A percentile compares a stretch with the other conserved stretches of the same genome.
Conservation (phyloP, 1,140 invertebrate genomes). For the Lysiphlebus fabarum region DNA sequence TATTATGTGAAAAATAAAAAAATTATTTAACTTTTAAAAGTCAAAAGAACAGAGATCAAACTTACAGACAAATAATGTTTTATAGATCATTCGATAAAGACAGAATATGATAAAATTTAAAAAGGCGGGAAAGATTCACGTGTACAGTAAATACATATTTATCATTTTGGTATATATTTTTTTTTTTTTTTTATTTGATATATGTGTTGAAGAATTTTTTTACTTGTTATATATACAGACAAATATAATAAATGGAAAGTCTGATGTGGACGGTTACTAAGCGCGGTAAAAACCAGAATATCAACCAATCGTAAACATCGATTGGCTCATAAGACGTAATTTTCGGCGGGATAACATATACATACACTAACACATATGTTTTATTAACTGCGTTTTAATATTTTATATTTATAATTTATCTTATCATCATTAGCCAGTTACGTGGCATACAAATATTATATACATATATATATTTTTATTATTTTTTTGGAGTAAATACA, state of each 20-base stretch:
- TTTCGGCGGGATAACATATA: constrained; percentile 1
- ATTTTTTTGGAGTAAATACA: no score
- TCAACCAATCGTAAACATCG: neutral
- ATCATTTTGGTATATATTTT: no score
- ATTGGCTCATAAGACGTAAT: constrained; percentile 5
- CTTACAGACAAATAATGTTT: neutral
- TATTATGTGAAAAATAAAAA: no score
- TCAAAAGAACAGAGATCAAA: no score
- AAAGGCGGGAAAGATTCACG: constrained; percentile 8
- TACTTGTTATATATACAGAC: no score
- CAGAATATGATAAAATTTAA: neutral
- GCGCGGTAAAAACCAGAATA: no score
- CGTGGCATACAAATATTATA: no score
- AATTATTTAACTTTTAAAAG: no score
- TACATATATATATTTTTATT: no score
- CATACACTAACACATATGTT: neutral
- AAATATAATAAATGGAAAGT: constrained; percentile 6
- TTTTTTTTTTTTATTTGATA: neutral
- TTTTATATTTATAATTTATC: no score
- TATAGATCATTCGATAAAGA: neutral
- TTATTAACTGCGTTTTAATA: neutral
- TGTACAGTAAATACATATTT: neutral
- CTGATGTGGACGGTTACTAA: constrained; percentile 4
- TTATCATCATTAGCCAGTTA: no score
- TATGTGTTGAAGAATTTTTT: neutral